phyloP scores from a whole-genome alignment of 2,113 vertebrate genomes.

The Fukomys damarensis region DNA sequence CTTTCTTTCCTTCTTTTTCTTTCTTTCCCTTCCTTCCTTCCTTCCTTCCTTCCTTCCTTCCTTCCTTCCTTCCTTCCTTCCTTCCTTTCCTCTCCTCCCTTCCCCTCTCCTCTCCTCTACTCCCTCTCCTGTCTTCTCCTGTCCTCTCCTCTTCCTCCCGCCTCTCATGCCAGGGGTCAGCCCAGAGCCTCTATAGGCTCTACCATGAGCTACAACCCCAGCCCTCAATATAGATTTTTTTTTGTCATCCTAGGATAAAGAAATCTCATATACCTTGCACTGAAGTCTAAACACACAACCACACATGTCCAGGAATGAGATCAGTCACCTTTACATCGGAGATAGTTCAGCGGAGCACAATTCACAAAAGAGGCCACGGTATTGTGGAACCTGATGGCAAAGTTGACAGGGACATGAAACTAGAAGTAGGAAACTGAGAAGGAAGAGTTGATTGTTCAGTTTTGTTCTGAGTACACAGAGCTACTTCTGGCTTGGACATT shows the following conservation, averaged over 20 bases:
- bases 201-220: background rate
- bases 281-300: background rate
- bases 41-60: too few relatives aligned
- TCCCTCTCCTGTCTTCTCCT: background rate
- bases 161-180: background rate
- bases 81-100: too few relatives aligned
- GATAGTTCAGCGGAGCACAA: too few relatives aligned
- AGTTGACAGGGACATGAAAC: too few relatives aligned
- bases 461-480: accelerated
- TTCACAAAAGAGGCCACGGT: background rate
- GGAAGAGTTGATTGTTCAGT: background rate
- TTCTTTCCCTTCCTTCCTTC: background rate
- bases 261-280: background rate
- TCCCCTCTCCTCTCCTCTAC: background rate
- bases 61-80: too few relatives aligned
- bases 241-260: background rate
- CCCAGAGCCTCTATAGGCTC: background rate
- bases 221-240: background rate
- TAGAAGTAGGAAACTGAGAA: background rate
- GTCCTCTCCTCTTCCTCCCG: too few relatives aligned
- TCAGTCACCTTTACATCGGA: background rate
- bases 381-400: background rate
- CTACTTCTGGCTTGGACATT: background rate
- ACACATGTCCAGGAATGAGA: background rate
- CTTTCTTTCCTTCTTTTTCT: background rate